phyloP scores from a whole-genome alignment of 2,113 vertebrate genomes.

The Rostratula benghalensis region DNA sequence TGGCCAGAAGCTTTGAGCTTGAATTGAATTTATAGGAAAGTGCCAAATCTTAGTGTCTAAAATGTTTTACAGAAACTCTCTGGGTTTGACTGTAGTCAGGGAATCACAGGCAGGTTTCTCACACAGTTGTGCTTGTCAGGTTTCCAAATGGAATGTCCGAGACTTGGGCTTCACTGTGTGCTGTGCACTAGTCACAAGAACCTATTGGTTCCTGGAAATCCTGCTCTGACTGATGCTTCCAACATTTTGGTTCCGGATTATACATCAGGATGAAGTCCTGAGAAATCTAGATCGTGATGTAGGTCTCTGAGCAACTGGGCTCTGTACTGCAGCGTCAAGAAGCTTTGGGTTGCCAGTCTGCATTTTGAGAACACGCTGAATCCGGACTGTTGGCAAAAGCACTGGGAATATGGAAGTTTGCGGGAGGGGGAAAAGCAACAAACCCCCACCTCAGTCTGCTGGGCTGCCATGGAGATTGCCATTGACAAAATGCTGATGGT shows the following conservation, averaged over 20 bases:
- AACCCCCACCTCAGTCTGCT: not conserved
- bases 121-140: not conserved
- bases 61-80: not conserved
- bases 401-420: not conserved
- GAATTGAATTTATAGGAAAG: not conserved
- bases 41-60: not conserved
- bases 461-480: not conserved
- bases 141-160: not conserved
- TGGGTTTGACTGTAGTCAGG: not conserved
- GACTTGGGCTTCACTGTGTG: not conserved
- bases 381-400: not conserved
- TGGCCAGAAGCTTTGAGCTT: not conserved
- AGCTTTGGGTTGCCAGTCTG: not conserved
- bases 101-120: not conserved
- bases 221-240: not conserved
- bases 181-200: not conserved
- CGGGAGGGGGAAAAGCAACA: not conserved
- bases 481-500: not conserved
- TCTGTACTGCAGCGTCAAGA: not conserved
- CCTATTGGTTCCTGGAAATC: not conserved
- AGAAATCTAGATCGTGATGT: not conserved
- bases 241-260: not conserved
- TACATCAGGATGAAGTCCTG: not conserved
- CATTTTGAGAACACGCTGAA: not conserved
- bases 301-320: not conserved